Conservation (phyloP, 2,888 invertebrate genomes). For the Choreutis nemorana region DNA sequence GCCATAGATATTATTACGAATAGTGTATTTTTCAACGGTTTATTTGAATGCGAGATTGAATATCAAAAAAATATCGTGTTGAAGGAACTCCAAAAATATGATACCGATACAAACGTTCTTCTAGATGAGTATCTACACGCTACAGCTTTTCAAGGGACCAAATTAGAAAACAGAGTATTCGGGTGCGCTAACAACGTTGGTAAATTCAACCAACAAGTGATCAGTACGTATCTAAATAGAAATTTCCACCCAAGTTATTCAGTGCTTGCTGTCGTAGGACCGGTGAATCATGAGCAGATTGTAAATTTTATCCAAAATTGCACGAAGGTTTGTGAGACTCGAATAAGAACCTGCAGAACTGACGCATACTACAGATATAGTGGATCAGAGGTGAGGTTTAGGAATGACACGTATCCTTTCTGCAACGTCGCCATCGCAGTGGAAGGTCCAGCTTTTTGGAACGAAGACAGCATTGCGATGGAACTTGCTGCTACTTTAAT, state of each 20-base stretch:
- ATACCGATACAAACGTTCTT: conserved; percentile 24
- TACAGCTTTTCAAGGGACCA: conserved; percentile 52
- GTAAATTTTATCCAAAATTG: no score
- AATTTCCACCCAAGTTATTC: conserved; percentile 91
- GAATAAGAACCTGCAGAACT: conserved; percentile 38
- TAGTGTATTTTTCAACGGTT: conserved; percentile 85
- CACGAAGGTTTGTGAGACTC: no score
- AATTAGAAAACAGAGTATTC: conserved; percentile 35
- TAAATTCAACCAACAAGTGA: conserved; percentile 69
- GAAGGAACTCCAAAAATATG: conserved; percentile 37
- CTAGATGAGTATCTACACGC: conserved; percentile 46
- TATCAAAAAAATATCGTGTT: conserved; percentile 33
- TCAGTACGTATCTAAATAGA: conserved; percentile 78
- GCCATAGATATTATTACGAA: conserved; percentile 93
- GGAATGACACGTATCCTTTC: conserved; percentile 88
- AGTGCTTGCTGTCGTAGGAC: conserved; percentile 92
- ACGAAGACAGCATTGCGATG: conserved; percentile 88
- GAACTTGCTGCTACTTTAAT: conserved; percentile 93
- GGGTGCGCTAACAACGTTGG: conserved; percentile 76
- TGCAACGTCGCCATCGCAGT: conserved; percentile 92
- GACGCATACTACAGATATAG: conserved; percentile 87
- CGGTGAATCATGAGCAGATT: conserved; percentile 85
- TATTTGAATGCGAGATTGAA: conserved; percentile 27
- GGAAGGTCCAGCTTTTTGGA: conserved; percentile 90
- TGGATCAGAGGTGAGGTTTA: conserved; percentile 84